phyloP scores from a whole-genome alignment of 1,140 invertebrate genomes.

The Drosophila paulistorum region DNA sequence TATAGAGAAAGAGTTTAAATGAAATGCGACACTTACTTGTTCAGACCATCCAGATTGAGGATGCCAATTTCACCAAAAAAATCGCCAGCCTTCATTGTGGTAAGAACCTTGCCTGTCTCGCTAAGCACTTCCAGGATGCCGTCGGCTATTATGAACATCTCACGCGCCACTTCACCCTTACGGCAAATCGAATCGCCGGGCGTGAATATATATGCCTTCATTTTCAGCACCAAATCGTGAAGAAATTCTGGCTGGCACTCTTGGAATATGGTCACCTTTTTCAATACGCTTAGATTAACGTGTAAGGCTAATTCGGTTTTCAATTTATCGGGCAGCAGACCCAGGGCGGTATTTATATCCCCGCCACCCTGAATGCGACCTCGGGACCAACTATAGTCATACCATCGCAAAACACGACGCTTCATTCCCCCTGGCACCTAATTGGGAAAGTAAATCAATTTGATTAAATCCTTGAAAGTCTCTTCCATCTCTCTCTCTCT shows the following conservation, averaged over 20 bases:
- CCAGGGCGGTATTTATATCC: constrained; percentile 97
- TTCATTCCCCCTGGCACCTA: constrained; percentile 97
- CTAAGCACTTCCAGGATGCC: constrained; percentile 98
- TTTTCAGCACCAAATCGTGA: constrained; percentile 97
- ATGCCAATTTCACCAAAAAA: constrained; percentile 99
- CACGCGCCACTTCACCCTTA: constrained; percentile 95
- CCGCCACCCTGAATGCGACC: constrained; percentile 97
- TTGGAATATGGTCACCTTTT: constrained; percentile 93
- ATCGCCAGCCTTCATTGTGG: constrained; percentile 98
- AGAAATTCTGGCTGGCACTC: constrained; percentile 99
- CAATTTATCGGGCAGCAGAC: constrained; percentile 96
- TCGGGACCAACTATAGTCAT: constrained; percentile 98
- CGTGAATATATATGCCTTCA: constrained; percentile 99
- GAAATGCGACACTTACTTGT: constrained; percentile 88
- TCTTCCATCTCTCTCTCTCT: too few relatives aligned
- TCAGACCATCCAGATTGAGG: constrained; percentile 96
- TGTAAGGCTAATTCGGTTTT: constrained; percentile 98
- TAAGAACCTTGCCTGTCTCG: constrained; percentile 95
- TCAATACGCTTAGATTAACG: constrained; percentile 96
- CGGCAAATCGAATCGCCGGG: constrained; percentile 98
- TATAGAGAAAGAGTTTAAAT: too few relatives aligned
- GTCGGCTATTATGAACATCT: constrained; percentile 99
- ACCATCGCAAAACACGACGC: constrained; percentile 96
- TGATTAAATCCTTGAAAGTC: too few relatives aligned
- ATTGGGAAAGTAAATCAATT: neutral